Evolutionary conservation across 2,888 invertebrate species (phyloP).

Genomic region (Syritta pipiens): DNA sequence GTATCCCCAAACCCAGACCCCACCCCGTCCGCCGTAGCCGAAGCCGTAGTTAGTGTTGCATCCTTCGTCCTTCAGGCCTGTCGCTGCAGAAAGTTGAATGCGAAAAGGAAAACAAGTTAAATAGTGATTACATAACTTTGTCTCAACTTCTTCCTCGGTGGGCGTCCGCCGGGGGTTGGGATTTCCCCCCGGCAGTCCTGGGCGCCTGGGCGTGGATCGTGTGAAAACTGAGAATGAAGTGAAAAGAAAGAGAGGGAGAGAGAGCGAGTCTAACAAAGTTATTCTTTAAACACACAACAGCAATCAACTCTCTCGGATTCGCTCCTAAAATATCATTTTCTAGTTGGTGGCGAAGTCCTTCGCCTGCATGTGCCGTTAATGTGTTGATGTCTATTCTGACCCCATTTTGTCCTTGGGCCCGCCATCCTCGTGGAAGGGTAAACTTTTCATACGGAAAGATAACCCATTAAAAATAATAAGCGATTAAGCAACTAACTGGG

Average conservation of each 20-base stretch:
- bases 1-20: not conserved
- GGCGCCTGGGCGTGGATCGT: no score
- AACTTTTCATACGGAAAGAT: constrained; percentile 66
- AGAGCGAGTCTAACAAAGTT: constrained; percentile 21
- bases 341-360: not conserved
- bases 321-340: constrained; percentile 12
- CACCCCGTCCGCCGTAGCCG: not conserved
- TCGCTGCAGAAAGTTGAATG: constrained; percentile 10
- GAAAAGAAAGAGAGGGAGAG: not conserved
- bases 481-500: constrained; percentile 68
- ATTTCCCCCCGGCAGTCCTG: no score
- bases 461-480: constrained; percentile 69
- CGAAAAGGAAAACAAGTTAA: constrained; percentile 27
- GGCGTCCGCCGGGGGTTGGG: no score
- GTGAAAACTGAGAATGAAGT: constrained; percentile 5
- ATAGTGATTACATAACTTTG: constrained; percentile 44
- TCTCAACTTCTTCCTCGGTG: constrained; percentile 1
- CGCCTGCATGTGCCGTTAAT: constrained; percentile 27
- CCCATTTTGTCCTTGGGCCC: constrained; percentile 22
- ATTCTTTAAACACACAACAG: not conserved
- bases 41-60: constrained; percentile 14
- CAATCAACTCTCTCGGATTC: constrained; percentile 19
- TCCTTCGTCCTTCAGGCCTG: not conserved
- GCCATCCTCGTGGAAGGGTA: constrained; percentile 31
- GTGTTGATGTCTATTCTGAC: constrained; percentile 46